Percentiles rank a stretch among this genome's conserved stretches.
Evolutionary conservation across 2,888 invertebrate genomes (phyloP).

Genomic region (Ormia ochracea): DNA sequence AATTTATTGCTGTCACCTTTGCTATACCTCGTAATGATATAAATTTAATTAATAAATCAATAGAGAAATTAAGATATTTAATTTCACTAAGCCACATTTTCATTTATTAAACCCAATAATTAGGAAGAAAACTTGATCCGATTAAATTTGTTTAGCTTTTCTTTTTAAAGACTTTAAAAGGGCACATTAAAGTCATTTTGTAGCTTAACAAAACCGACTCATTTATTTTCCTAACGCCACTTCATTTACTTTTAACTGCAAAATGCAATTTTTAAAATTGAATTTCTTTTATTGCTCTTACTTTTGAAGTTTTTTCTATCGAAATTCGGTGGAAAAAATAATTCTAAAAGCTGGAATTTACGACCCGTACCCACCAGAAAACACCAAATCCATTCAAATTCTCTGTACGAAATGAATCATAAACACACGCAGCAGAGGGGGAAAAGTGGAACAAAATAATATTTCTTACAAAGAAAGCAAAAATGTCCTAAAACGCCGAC

Average conservation of each 20-base stretch:
- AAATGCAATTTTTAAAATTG: conserved; percentile 20
- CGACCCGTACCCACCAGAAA: not conserved
- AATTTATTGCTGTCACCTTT: not conserved
- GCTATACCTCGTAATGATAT: not conserved
- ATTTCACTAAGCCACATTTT: not conserved
- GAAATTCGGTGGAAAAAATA: conserved; percentile 6
- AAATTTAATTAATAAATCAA: not conserved
- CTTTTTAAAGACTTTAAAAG: not conserved
- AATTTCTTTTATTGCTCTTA: conserved; percentile 5
- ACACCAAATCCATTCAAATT: conserved; percentile 12
- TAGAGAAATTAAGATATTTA: not conserved
- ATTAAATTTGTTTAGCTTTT: not conserved
- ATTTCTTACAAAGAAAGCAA: not conserved
- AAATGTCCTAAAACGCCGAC: conserved; percentile 45
- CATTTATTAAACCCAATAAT: not conserved
- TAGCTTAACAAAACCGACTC: not conserved
- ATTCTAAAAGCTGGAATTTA: conserved; percentile 8
- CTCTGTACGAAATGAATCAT: conserved; percentile 17
- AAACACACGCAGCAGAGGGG: not conserved
- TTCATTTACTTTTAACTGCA: conserved; percentile 17
- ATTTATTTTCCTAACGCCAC: not conserved
- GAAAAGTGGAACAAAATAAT: not conserved
- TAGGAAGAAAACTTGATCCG: not conserved
- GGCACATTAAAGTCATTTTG: not conserved
- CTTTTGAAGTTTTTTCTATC: conserved; percentile 14